Evolutionary conservation across 2,797 vertebrate species (phyloP).

Genomic region (Xyrichtys novacula): DNA sequence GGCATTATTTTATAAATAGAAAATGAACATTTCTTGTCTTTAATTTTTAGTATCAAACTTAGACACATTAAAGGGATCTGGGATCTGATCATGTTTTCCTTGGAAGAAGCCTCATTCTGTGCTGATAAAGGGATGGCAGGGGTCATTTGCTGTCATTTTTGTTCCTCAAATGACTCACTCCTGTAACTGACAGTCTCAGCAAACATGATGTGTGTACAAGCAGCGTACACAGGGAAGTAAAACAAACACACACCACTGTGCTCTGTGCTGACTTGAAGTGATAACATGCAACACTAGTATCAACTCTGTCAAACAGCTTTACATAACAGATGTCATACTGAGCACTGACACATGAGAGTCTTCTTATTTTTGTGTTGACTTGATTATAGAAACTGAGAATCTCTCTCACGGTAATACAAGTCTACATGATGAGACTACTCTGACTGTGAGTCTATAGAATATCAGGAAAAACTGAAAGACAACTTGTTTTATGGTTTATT

Average conservation of each 20-base stretch:
- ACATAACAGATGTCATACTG: too few relatives aligned
- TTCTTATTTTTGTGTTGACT: too few relatives aligned
- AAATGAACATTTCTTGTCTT: too few relatives aligned
- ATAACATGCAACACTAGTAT: neutral
- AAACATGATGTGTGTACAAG: slow-evolving; percentile 7
- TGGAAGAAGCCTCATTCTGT: neutral
- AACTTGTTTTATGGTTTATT: too few relatives aligned
- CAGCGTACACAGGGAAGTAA: slow-evolving; percentile 37
- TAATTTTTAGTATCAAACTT: neutral
- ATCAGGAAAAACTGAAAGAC: too few relatives aligned
- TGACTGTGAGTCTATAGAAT: too few relatives aligned
- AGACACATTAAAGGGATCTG: neutral
- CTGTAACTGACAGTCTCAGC: slow-evolving; percentile 5
- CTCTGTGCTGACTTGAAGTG: neutral
- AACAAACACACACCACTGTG: neutral
- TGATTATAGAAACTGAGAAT: too few relatives aligned
- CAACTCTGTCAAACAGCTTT: neutral
- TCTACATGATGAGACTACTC: too few relatives aligned
- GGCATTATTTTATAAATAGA: too few relatives aligned
- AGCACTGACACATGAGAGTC: too few relatives aligned
- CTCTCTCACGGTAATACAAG: too few relatives aligned
- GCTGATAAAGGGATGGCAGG: neutral
- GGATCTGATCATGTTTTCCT: neutral
- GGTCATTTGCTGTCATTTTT: slow-evolving; percentile 1
- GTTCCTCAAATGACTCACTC: slow-evolving; percentile 38